Evolutionary conservation across 1,140 invertebrate genomes (phyloP), one percentile per base, ranked within the genome.

Genomic region (Ephestia elutella): DNA sequence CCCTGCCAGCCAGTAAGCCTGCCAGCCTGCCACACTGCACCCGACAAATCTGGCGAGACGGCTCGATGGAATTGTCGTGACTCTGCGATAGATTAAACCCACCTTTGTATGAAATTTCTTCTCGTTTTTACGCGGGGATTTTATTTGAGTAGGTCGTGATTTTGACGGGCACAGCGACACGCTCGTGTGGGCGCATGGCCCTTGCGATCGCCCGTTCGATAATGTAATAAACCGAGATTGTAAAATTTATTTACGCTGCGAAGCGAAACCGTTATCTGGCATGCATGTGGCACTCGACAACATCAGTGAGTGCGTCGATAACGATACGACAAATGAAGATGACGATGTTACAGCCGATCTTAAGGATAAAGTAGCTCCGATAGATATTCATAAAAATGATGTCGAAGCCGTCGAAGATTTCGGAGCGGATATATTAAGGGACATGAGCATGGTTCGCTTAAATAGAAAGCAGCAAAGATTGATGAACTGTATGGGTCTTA

Each of bases 31-130:
- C n/a, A 63, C 66, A 59, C 70, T 78, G 77, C 80, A 82, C 70
- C 78, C 73, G 68, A 75, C 77, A 73, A 75, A 75, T 83, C 80
- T 73, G 67, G 61, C 78, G 71, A n/a, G n/a, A 78, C 63, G 60
- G 71, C 65, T 74, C 69, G 73, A 71, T 74, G 65, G 69, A 78
- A 71, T 70, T 73, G 70, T 77, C 73, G 70, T 75, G 71, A 75
- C 73, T 78, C 51, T 71, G 54, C 70, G 68, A 72, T 78, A 72
- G 67, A 75, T 75, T 75, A 73, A 69, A 67, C 68, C 63, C 59
- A 79, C 73, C 68, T 82, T 82, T 77, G 75, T 75, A 78, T 71
- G 62, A 79, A 76, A 71, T 73, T 75, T 77, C 70, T 79, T 78
- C 70, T 76, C 70, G 69, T 78, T 81, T 80, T 75, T 74, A 75